A percentile compares a stretch with the other conserved stretches of the same genome.
These are phyloP conservation scores for Willisornis vidua DNA, from an alignment of 2,113 vertebrate species.

Conservation along the genomic window DNA sequence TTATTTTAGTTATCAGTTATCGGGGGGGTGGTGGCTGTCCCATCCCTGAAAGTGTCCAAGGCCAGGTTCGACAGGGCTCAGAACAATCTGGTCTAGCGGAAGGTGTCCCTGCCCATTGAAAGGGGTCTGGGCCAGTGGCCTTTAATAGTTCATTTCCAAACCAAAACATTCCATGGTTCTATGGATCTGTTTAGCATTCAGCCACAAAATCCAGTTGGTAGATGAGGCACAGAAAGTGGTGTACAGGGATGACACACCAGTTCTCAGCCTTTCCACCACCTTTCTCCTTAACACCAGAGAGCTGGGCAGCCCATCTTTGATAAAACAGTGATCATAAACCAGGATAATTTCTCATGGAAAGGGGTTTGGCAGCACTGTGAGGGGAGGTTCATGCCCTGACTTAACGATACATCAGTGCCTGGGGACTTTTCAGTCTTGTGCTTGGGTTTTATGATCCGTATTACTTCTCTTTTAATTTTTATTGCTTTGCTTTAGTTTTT, in stretches of 20 bases:
- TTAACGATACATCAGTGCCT: background rate
- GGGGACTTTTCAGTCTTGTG: background rate
- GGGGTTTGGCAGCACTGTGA: background rate
- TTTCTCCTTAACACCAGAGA: background rate
- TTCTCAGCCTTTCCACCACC: background rate
- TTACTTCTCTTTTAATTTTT: slow-evolving; percentile 47
- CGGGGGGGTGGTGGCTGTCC: background rate
- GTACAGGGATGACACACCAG: background rate
- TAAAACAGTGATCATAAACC: background rate
- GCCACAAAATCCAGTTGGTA: background rate
- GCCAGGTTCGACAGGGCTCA: background rate
- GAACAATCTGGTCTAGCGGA: background rate
- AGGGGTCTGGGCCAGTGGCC: background rate
- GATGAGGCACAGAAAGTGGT: background rate
- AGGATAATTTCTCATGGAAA: background rate
- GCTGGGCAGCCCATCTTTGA: background rate
- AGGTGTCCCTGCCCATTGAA: background rate
- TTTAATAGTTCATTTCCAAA: background rate
- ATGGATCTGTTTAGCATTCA: background rate
- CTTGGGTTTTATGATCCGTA: slow-evolving; percentile 19
- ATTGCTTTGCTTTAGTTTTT: slow-evolving; percentile 20
- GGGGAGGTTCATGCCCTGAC: background rate
- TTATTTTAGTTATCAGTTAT: background rate
- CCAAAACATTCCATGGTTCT: background rate
- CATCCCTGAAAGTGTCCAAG: background rate